Percentiles rank a stretch among this genome's conserved stretches.
Evolutionary conservation across 2,888 invertebrate genomes (phyloP).

Genomic region (Trissolcus japonicus): DNA sequence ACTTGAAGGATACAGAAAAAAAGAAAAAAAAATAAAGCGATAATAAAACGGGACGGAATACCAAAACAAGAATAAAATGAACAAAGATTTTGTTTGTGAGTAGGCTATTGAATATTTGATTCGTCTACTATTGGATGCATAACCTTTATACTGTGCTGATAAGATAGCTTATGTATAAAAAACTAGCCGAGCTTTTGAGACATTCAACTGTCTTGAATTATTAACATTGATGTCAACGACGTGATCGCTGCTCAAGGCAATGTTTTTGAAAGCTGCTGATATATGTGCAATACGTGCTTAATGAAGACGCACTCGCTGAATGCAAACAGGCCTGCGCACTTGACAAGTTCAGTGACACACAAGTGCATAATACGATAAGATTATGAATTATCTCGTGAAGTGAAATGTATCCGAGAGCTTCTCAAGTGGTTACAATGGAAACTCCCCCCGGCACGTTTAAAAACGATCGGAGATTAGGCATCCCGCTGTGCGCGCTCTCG

Average conservation of each 20-base stretch:
- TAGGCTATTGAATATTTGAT: slow-evolving; percentile 2
- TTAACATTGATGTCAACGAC: slow-evolving; percentile 23
- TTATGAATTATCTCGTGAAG: slow-evolving; percentile 20
- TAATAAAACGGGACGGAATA: too few species aligned
- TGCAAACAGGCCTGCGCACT: slow-evolving; percentile 22
- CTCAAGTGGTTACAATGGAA: background rate
- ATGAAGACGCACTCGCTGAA: slow-evolving; percentile 23
- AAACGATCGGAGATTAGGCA: background rate
- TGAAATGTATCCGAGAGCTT: slow-evolving; percentile 3
- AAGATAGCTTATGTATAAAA: slow-evolving; percentile 8
- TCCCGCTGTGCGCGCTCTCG: too few species aligned
- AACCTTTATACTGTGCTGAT: slow-evolving; percentile 11
- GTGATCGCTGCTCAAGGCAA: slow-evolving; percentile 27
- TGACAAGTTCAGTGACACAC: slow-evolving; percentile 29
- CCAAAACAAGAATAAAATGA: too few species aligned
- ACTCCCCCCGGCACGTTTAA: background rate
- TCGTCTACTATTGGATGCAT: background rate
- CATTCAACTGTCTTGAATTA: slow-evolving; percentile 13
- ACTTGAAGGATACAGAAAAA: too few species aligned
- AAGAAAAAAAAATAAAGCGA: too few species aligned
- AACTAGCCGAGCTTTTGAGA: slow-evolving; percentile 18
- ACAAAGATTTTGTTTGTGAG: too few species aligned
- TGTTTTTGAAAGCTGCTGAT: slow-evolving; percentile 30
- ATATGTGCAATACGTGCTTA: slow-evolving; percentile 31
- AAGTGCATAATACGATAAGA: slow-evolving; percentile 21